phyloP scores from a whole-genome alignment of 2,113 vertebrate genomes.

The Canis aureus region DNA sequence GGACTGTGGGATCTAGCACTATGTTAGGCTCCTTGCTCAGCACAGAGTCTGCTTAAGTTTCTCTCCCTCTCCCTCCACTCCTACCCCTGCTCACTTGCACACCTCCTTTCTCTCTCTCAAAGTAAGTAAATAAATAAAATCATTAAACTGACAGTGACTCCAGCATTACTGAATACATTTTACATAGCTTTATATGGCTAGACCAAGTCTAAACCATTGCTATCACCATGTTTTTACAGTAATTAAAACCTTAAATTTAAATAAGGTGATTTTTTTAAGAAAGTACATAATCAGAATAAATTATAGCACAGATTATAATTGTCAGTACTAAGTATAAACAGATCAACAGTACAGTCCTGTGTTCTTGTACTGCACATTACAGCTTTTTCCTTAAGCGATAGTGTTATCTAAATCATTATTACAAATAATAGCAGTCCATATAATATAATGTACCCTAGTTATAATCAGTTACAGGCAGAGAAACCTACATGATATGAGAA shows the following conservation, averaged over 20 bases:
- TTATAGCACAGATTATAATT: background rate
- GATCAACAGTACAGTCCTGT: background rate
- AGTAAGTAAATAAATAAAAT: background rate
- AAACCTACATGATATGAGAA: background rate
- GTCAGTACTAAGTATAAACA: background rate
- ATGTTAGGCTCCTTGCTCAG: background rate
- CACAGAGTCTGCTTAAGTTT: background rate
- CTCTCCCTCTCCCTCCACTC: background rate
- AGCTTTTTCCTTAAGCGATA: background rate
- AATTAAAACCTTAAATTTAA: slow-evolving; percentile 4
- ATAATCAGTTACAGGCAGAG: background rate
- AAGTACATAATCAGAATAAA: background rate
- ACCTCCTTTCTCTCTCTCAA: background rate
- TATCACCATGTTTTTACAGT: slow-evolving; percentile 47
- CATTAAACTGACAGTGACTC: slow-evolving; percentile 11
- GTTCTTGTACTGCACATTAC: background rate
- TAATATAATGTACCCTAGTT: background rate
- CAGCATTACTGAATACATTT: background rate
- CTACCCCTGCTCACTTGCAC: no score
- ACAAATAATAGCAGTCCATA: background rate
- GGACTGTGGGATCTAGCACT: background rate
- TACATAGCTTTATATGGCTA: background rate
- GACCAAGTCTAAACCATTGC: slow-evolving; percentile 23
- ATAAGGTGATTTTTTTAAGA: background rate
- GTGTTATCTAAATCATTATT: background rate